Conservation (phyloP, 92 coral and sea anemone genomes). For the Paramuricea clavata region DNA sequence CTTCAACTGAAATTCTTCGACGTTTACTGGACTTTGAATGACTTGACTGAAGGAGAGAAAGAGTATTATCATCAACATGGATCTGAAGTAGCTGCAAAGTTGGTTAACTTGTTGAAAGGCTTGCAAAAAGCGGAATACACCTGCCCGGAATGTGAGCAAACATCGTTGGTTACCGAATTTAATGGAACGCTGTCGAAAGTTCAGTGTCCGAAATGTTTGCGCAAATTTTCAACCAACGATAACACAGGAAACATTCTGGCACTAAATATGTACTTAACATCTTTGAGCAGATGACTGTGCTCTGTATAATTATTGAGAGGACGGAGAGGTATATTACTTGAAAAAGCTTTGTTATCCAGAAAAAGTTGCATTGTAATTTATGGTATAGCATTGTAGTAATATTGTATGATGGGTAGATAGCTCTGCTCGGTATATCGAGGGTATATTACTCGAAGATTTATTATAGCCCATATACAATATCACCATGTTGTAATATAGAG, state of each 20-base stretch:
- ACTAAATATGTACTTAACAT: conserved; percentile 58
- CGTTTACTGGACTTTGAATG: conserved; percentile 55
- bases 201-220: conserved; percentile 31
- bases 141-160: conserved; percentile 50
- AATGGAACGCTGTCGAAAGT: conserved; percentile 14
- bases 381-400: too few relatives aligned
- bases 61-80: conserved; percentile 20
- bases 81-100: conserved; percentile 9
- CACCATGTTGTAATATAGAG: too few relatives aligned
- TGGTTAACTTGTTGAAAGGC: conserved; percentile 35
- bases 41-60: conserved; percentile 40
- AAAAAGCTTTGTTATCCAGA: too few relatives aligned
- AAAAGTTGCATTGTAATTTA: too few relatives aligned
- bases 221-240: conserved; percentile 28
- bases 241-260: conserved; percentile 50
- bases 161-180: conserved; percentile 35
- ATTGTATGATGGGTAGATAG: too few relatives aligned
- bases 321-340: too few relatives aligned
- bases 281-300: conserved; percentile 10
- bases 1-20: conserved; percentile 58
- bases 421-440: too few relatives aligned
- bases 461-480: too few relatives aligned
- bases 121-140: conserved; percentile 28
- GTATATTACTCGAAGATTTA: too few relatives aligned
- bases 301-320: too few relatives aligned